Evolutionary conservation across 2,113 vertebrate species (phyloP).

Genomic region (Etheostoma spectabile): DNA sequence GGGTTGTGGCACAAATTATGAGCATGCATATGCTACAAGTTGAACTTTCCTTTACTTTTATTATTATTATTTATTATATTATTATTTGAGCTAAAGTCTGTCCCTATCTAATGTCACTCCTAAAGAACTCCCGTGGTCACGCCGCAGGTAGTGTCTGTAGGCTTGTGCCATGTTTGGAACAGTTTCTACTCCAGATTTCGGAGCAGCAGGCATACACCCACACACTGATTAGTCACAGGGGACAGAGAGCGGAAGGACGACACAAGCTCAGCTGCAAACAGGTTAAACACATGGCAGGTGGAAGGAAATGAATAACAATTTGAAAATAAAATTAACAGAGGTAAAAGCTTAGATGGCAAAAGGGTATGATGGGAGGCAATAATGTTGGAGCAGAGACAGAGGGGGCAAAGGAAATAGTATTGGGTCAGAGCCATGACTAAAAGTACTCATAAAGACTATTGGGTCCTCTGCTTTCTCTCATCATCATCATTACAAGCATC

Average conservation of each 20-base stretch:
- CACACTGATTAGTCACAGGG: constrained; percentile 58
- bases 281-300: constrained; percentile 46
- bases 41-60: neutral
- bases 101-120: neutral
- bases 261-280: constrained; percentile 39
- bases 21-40: neutral
- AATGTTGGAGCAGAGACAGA: neutral
- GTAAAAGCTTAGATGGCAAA: constrained; percentile 15
- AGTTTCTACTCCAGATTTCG: constrained; percentile 29
- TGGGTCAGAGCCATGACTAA: constrained; percentile 12
- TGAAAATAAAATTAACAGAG: neutral
- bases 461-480: constrained; percentile 11
- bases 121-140: constrained; percentile 37
- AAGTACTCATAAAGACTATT: neutral
- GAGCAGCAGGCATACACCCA: constrained; percentile 59
- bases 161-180: constrained; percentile 18
- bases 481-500: constrained; percentile 35
- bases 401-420: neutral
- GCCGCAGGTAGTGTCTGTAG: constrained; percentile 35
- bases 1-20: constrained; percentile 7
- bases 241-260: constrained; percentile 18
- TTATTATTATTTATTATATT: too few species aligned
- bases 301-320: constrained; percentile 5
- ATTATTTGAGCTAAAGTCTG: neutral
- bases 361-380: neutral